phyloP scores from a whole-genome alignment of 2,888 invertebrate species.

The Eupithecia vulgata region DNA sequence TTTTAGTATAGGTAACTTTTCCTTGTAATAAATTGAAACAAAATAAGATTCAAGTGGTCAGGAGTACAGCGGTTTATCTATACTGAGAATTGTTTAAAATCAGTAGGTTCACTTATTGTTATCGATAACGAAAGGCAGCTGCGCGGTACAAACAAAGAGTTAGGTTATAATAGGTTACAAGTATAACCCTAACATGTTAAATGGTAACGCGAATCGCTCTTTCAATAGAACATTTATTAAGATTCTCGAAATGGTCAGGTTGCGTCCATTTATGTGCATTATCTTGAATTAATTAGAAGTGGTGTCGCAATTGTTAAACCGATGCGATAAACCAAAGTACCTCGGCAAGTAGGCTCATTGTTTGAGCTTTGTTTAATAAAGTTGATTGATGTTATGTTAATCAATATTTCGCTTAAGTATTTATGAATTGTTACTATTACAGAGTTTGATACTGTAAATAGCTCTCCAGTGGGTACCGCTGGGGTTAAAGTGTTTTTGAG shows the following conservation, averaged over 20 bases:
- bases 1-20: background rate
- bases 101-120: conserved; percentile 68
- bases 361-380: conserved; percentile 40
- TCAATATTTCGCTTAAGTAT: conserved; percentile 24
- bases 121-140: conserved; percentile 78
- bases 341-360: conserved; percentile 38
- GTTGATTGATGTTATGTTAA: conserved; percentile 35
- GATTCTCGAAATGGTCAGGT: conserved; percentile 60
- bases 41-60: conserved; percentile 53
- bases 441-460: conserved; percentile 13
- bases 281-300: conserved; percentile 68
- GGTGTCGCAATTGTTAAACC: conserved; percentile 59
- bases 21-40: conserved; percentile 34
- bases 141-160: conserved; percentile 75
- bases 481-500: background rate
- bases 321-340: conserved; percentile 32
- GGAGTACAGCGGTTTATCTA: conserved; percentile 57
- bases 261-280: conserved; percentile 65
- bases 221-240: conserved; percentile 53
- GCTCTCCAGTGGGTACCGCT: conserved; percentile 21
- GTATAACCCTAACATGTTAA: conserved; percentile 68
- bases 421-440: conserved; percentile 9
- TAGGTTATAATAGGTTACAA: conserved; percentile 14
- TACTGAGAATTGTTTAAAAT: conserved; percentile 70
- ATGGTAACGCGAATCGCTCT: conserved; percentile 65